Evolutionary conservation across 2,888 invertebrate genomes (phyloP).

Genomic region (Sphaerophoria taeniata): DNA sequence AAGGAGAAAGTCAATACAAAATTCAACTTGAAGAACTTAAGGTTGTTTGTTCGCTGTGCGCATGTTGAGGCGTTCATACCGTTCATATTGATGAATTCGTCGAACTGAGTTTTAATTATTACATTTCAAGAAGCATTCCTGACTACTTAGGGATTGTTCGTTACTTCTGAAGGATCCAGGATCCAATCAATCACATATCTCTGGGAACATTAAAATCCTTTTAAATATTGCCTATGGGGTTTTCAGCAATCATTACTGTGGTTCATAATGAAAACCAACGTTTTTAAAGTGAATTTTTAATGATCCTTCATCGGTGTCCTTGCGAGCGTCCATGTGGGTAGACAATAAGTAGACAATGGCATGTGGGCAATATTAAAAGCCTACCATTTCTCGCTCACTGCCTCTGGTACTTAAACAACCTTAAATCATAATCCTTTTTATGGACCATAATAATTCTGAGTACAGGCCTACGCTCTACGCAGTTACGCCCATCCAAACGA

Average conservation of each 20-base stretch:
- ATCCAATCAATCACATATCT: background rate
- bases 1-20: constrained; percentile 54
- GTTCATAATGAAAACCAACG: background rate
- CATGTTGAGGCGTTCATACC: background rate
- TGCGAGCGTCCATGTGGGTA: background rate
- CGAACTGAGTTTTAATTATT: background rate
- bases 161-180: too few species aligned
- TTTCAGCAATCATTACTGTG: too few species aligned
- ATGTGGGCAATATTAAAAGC: background rate
- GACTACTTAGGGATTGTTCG: too few species aligned
- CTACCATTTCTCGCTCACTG: background rate
- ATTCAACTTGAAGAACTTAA: constrained; percentile 10
- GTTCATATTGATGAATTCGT: background rate
- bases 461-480: background rate
- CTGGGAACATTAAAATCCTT: background rate
- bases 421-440: constrained; percentile 21
- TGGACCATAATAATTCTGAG: constrained; percentile 3
- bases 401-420: background rate
- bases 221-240: background rate
- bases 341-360: too few species aligned
- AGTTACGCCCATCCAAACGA: background rate
- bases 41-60: background rate
- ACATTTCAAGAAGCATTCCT: background rate
- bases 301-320: background rate
- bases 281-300: background rate